phyloP scores from a whole-genome alignment of 2,113 vertebrate species.

The Oenanthe oenanthe region DNA sequence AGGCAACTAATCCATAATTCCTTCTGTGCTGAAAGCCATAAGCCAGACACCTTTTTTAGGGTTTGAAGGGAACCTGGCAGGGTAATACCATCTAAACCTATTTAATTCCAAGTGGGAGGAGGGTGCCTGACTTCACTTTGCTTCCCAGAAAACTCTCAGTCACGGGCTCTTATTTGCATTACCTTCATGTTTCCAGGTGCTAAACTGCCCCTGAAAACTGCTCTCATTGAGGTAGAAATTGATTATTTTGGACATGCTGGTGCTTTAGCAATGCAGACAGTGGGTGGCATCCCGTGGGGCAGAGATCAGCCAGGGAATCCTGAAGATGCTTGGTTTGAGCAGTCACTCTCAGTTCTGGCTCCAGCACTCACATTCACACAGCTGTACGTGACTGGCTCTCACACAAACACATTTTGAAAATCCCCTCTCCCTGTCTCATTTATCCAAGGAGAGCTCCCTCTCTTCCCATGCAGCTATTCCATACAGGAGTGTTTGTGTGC shows the following conservation, averaged over 20 bases:
- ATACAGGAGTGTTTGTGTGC: background rate
- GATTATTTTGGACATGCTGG: background rate
- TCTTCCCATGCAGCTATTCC: background rate
- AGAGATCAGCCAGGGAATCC: background rate
- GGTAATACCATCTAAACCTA: background rate
- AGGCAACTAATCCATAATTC: background rate
- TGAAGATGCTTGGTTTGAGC: background rate
- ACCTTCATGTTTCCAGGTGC: background rate
- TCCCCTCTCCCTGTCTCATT: fast-evolving
- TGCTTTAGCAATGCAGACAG: background rate
- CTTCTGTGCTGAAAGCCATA: background rate
- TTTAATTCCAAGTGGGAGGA: background rate
- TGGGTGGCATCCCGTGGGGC: background rate
- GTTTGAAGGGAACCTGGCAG: background rate
- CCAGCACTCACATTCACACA: background rate
- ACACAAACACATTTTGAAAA: background rate
- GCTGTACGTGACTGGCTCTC: background rate
- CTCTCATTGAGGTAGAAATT: background rate
- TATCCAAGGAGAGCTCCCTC: background rate
- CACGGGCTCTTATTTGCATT: background rate
- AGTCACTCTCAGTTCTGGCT: background rate
- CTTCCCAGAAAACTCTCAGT: background rate
- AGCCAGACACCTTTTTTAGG: background rate
- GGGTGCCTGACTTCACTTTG: background rate
- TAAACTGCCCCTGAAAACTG: background rate